Evolutionary conservation across 2,113 vertebrate species (phyloP).

Genomic region (Mesembrinibis cayennensis): DNA sequence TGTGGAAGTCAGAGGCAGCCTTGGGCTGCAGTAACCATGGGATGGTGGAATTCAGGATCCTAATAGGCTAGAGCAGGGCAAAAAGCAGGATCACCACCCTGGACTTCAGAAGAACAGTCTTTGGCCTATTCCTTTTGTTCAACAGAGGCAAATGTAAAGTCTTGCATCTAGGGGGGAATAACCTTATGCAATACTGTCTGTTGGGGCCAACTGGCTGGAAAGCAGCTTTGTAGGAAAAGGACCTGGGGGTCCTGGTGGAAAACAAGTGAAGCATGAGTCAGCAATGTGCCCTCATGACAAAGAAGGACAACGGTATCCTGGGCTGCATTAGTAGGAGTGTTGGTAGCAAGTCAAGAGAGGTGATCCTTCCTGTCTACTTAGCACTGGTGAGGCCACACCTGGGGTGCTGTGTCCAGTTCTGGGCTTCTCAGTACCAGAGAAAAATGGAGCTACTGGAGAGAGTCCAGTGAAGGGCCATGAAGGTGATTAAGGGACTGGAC

Average conservation of each 20-base stretch:
- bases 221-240: neutral
- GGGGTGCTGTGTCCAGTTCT: neutral
- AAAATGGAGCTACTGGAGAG: neutral
- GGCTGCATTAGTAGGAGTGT: neutral
- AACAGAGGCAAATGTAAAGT: neutral
- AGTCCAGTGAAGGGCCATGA: neutral
- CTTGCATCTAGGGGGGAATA: neutral
- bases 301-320: neutral
- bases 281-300: neutral
- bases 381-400: neutral
- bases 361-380: neutral
- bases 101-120: neutral
- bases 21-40: neutral
- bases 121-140: neutral
- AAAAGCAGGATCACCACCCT: neutral
- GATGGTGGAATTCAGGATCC: neutral
- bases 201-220: neutral
- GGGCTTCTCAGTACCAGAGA: neutral
- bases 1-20: neutral
- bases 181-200: neutral
- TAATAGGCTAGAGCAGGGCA: neutral
- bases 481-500: neutral
- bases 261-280: neutral
- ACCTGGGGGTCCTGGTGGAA: neutral
- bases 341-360: neutral